Percentiles rank a stretch among this genome's conserved stretches.
These are phyloP conservation scores for Mionectes macconnelli DNA, from an alignment of 2,113 vertebrate genomes.

Conservation along the genomic window DNA sequence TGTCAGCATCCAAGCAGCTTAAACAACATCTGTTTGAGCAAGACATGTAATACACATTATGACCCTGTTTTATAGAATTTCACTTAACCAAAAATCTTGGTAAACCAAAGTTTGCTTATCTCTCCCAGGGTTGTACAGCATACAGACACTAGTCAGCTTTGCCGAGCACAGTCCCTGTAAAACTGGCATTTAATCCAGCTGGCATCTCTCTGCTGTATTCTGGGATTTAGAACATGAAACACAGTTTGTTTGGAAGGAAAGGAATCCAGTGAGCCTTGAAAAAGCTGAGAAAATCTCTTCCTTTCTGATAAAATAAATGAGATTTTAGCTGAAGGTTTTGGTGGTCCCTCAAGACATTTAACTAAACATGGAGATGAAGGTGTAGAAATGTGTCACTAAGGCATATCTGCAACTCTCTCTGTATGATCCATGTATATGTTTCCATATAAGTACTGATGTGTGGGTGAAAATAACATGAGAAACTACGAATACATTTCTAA, in stretches of 20 bases:
- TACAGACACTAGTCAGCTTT: conserved; percentile 15
- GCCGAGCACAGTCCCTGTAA: not conserved
- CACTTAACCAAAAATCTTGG: conserved; percentile 25
- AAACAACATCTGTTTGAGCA: conserved; percentile 10
- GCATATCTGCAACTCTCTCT: not conserved
- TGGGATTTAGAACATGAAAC: conserved; percentile 15
- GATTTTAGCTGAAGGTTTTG: conserved; percentile 16
- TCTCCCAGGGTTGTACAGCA: not conserved
- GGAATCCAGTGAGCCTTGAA: conserved; percentile 20
- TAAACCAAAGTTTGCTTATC: conserved; percentile 22
- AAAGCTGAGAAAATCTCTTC: conserved; percentile 29
- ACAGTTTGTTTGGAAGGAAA: conserved; percentile 17
- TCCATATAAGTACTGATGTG: not conserved
- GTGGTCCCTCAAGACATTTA: not conserved
- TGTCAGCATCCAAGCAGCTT: conserved; percentile 14
- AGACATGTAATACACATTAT: not conserved
- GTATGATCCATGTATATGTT: not conserved
- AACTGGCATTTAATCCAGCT: conserved; percentile 57
- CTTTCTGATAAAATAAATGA: conserved; percentile 20
- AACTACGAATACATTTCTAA: not conserved
- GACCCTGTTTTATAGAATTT: not conserved
- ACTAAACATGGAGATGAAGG: not conserved
- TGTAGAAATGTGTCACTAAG: not conserved
- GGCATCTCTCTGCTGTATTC: conserved; percentile 35
- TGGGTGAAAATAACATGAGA: not conserved